phyloP scores from a whole-genome alignment of 2,113 vertebrate genomes.

The Myotis lucifugus region DNA sequence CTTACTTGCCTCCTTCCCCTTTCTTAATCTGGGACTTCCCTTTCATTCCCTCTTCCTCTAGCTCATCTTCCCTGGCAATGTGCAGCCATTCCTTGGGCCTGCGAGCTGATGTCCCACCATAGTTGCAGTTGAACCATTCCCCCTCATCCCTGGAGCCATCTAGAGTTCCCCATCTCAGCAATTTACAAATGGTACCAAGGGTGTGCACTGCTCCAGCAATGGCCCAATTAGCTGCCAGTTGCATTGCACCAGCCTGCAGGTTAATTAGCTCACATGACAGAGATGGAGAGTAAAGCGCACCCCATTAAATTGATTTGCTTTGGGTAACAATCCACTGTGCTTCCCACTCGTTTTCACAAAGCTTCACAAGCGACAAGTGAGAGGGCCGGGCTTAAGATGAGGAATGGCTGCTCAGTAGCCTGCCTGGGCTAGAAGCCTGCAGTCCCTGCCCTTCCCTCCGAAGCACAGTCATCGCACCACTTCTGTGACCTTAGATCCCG shows the following conservation, averaged over 20 bases:
- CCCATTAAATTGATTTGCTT: constrained; percentile 32
- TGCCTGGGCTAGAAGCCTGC: not conserved
- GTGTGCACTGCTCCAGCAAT: not conserved
- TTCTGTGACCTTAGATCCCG: not conserved
- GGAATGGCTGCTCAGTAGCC: constrained; percentile 32
- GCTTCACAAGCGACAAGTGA: constrained; percentile 25
- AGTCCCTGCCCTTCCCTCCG: not conserved
- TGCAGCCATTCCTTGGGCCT: not conserved
- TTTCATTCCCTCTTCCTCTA: not conserved
- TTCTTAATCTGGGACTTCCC: not conserved
- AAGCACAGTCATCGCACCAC: not conserved
- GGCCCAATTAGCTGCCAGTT: constrained; percentile 36
- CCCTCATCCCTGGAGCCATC: not conserved
- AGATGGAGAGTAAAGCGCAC: constrained; percentile 42
- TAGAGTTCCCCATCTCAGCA: constrained; percentile 48
- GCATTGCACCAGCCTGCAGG: not conserved
- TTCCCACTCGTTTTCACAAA: constrained; percentile 27
- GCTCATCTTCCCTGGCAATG: not conserved
- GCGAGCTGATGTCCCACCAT: not conserved
- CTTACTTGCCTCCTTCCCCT: not conserved
- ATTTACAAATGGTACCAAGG: not conserved
- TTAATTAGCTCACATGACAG: constrained; percentile 58
- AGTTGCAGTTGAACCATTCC: not conserved
- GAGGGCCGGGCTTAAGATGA: not conserved
- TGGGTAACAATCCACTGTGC: not conserved